Evolutionary conservation across 2,888 invertebrate genomes (phyloP).

Genomic region (Ferrisia virgata): DNA sequence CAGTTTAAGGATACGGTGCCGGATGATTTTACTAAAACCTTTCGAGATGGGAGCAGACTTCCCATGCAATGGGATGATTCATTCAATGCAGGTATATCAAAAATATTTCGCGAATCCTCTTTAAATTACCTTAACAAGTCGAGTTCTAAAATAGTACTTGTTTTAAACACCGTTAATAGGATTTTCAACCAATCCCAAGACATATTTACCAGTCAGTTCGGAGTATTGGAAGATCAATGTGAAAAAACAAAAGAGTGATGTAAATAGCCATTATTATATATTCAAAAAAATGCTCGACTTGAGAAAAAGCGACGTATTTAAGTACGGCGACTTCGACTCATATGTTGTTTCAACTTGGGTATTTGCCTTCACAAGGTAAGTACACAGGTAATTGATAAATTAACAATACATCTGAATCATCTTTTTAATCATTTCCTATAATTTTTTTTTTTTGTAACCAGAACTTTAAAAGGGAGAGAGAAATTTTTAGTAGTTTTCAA

Average conservation of each 20-base stretch:
- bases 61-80: conserved; percentile 40
- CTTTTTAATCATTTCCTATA: too few relatives aligned
- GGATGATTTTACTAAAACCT: conserved; percentile 53
- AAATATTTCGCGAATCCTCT: too few relatives aligned
- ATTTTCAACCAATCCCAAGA: background rate
- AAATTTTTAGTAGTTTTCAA: conserved; percentile 44
- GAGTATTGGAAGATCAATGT: conserved; percentile 43
- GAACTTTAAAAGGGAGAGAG: background rate
- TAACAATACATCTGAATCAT: too few relatives aligned
- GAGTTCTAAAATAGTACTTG: background rate
- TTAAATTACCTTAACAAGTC: too few relatives aligned
- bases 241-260: conserved; percentile 19
- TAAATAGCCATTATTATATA: conserved; percentile 35
- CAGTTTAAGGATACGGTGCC: background rate
- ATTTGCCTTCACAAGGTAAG: conserved; percentile 20
- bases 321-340: background rate
- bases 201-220: conserved; percentile 41
- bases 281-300: conserved; percentile 39
- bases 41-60: conserved; percentile 55
- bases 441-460: background rate
- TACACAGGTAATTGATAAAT: background rate
- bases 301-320: background rate
- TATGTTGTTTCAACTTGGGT: background rate
- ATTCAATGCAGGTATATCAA: conserved; percentile 20
- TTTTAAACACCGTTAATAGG: background rate